These are phyloP conservation scores for Eucidaris tribuloides DNA, from an alignment of 35 echinoderm and acorn worm species.

Conservation along the genomic window DNA sequence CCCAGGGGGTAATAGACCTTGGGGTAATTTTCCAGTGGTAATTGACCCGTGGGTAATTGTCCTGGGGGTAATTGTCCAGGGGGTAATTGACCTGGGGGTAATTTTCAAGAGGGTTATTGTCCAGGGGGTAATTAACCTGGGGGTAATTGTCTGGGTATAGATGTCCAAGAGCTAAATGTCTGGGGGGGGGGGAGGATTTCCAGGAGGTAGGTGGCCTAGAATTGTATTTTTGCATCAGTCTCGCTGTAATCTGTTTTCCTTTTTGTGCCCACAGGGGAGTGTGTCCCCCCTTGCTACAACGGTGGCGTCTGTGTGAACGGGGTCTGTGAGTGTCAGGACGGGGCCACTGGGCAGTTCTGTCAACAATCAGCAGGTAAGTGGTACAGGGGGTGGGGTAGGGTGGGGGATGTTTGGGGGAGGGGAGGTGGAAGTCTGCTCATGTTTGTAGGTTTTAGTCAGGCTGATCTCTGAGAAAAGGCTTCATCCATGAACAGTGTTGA, in stretches of 20 bases:
- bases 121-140: too few species aligned
- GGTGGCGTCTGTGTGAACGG: constrained; percentile 71
- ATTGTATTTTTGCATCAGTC: background rate
- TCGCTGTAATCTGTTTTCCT: background rate
- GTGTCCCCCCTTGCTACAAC: constrained; percentile 68
- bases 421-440: too few species aligned
- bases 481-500: too few species aligned
- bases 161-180: background rate
- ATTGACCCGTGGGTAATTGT: too few species aligned
- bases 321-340: constrained; percentile 47
- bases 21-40: too few species aligned
- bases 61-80: too few species aligned
- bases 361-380: background rate
- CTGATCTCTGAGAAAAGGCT: too few species aligned
- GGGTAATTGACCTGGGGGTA: too few species aligned
- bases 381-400: too few species aligned
- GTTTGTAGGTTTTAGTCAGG: too few species aligned
- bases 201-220: background rate
- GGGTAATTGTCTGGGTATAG: background rate
- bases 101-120: background rate
- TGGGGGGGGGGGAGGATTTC: background rate
- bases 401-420: too few species aligned
- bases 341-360: constrained; percentile 58
- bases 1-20: background rate
- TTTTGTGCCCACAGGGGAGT: constrained; percentile 43